Evolutionary conservation across 2,113 vertebrate genomes (phyloP), one percentile per base, ranked within the genome.

Genomic region (Apodemus speciosus): DNA sequence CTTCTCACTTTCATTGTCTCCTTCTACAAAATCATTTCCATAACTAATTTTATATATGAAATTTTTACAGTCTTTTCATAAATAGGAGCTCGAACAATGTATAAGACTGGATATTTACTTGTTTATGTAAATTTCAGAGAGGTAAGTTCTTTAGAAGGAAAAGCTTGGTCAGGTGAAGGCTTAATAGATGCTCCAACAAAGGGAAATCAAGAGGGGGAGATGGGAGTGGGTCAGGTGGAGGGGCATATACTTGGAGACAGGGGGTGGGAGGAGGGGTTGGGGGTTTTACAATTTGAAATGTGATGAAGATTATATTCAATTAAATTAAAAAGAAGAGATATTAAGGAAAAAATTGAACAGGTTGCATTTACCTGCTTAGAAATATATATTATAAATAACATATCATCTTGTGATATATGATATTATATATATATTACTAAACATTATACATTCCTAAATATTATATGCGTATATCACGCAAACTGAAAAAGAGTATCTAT

Each of bases 1-100:
- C 56, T 90, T 56, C 43, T 85, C 23, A 85, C 32, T 88, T 64
- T 3, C 40, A 88, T 23, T 95, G 25, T 30, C 7, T 13, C 49
- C 58, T 88, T 90, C 35, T 90, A 90, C 66, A 92, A 94, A 94
- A 75, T 96, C 60, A 83, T 66, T 95, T 96, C 86, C 18, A 91
- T 75, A 75, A 9, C 25, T 84, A 96, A 93, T 89, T 93, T 93
- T 80, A 40, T 38, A 94, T 80, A 83, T 89, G 72, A 75, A 43
- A 90, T 90, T 60, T n/a, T 79, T 95, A 15, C 51, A 89, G 90
- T 89, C 38, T 91, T 79, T 91, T 92, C 80, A 84, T 58, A 83
- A 92, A 53, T 30, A 75, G 15, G 7, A 32, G 3, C 0, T 43
- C 35, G 3, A 11, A 88, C 86, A 71, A 8, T 90, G 8, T 53